Conservation (phyloP, 2,888 invertebrate genomes). For the Ischnus inquisitorius region DNA sequence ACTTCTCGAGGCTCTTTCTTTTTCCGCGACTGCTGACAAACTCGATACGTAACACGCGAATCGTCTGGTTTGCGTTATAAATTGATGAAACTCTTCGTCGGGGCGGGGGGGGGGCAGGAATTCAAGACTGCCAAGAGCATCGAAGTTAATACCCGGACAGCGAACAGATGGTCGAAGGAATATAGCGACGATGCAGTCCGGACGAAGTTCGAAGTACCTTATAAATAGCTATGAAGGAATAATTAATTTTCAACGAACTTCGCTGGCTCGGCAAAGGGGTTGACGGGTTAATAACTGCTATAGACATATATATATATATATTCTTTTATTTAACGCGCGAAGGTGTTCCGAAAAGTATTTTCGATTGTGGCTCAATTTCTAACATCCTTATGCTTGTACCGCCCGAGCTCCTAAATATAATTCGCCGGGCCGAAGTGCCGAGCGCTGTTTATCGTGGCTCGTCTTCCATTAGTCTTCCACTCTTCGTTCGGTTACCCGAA, state of each 20-base stretch:
- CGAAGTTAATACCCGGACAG: constrained; percentile 7
- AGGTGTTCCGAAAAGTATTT: constrained; percentile 1
- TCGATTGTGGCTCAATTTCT: constrained; percentile 8
- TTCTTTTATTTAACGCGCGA: neutral
- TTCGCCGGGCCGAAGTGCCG: constrained; percentile 51
- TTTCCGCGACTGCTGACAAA: neutral
- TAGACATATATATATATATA: neutral
- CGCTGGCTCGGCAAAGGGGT: neutral
- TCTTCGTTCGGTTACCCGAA: neutral
- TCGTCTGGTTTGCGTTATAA: neutral
- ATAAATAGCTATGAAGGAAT: neutral
- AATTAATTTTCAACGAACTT: neutral
- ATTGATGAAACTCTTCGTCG: neutral
- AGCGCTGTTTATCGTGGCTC: constrained; percentile 47
- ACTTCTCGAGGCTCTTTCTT: neutral
- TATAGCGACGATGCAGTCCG: neutral
- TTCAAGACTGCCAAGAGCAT: constrained; percentile 2
- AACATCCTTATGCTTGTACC: constrained; percentile 6
- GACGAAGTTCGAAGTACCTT: neutral
- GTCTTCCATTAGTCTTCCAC: constrained; percentile 45
- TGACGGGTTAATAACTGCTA: neutral
- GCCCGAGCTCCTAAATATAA: constrained; percentile 64
- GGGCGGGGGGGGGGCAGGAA: neutral
- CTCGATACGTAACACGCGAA: neutral
- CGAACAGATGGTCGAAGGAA: neutral